Evolutionary conservation across 2,113 vertebrate genomes (phyloP), one percentile per base, ranked within the genome.

Genomic region (Eubucco bourcierii): DNA sequence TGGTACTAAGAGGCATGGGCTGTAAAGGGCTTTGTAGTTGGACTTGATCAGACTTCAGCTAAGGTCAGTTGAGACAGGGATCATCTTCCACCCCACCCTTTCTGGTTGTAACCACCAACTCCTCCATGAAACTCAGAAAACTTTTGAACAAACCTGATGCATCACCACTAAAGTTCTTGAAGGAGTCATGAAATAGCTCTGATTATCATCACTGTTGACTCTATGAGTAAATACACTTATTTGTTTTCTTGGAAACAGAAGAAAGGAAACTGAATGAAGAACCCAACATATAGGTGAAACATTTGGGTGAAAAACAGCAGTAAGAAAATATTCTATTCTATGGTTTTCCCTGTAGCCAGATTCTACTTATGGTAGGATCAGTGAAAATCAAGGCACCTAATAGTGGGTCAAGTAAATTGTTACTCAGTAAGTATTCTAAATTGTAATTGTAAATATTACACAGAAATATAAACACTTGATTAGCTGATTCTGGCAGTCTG

Each of bases 401-500:
- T 7, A 80, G 19, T 9, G 52, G 25, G 33, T 64, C 75, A 81
- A 25, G 46, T 74, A 79, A 93, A 59, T 76, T 34, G 52, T 31
- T 87, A 89, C 34, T 87, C 55, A 37, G 31, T 53, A 84, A 81
- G 9, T 60, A 74, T 74, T 81, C 73, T 87, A 77, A 31, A 76
- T 52, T 73, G 58, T 55, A 31, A 76, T 52, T 73, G 58, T 55
- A 77, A 90, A 71, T 74, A 41, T 77, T 84, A 63, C 31, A 74
- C 28, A 79, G 56, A 84, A 82, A 44, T 56, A 90, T 67, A 4
- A 95, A 80, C 37, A 87, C 23, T 74, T 93, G 66, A 84, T 88
- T 86, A 87, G 94, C 25, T 74, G 60, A 87, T 80, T 90, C 77
- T 92, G 78, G 89, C 93, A 96, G 94, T 72, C 81, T 84, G 77